Base-by-base conservation (phyloP, 2,888 invertebrate genomes). In the Halictus ligatus region DNA sequence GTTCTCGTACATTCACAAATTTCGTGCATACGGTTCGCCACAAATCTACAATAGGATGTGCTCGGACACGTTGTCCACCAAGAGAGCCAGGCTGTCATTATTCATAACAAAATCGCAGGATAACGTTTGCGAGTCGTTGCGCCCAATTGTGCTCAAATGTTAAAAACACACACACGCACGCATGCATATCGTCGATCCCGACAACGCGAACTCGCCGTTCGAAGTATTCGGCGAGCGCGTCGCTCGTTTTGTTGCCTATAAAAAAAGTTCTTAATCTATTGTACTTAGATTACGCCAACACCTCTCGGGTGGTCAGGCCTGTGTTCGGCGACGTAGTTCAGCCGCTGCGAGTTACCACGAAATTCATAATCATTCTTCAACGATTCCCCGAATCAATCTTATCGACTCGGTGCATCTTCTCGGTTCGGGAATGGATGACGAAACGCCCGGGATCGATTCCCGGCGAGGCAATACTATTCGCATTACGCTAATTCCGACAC, bases 281-380 rank as follows among this genome's bases (percentile, higher is more conserved):
- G n/a, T 13, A 60, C 54, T 54, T 54, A 60, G 73, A 80, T 83
- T 88, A 78, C 40, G 72, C 64, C 88, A 86, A 75, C 76, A 81
- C 81, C 81, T 85, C 80, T 75, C 75, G 54, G 60, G 77, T 48
- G 75, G 85, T 89, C 83, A 89, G 89, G 89, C 89, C 89, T 88
- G 76, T 88, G 75, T 80, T 87, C 79, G 15, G 83, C 78, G 83
- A 83, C 83, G 81, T 80, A 76, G 69, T 84, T 80, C 35, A 35
- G 6, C 6, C 58, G 69, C 79, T 75, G 43, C 13, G 75, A 80
- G 81, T 84, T 48, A 67, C 79, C 1, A 12, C 35, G 35, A 67
- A 67, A 67, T 67, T 18, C 67, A 18, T 67, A 69, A 21, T 69
- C 21, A 40, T 12, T 21, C 10, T n/a, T 35, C 35, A 69, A 69